Conservation (phyloP, 2,797 vertebrate species). For the Coracias cyanogaster region DNA sequence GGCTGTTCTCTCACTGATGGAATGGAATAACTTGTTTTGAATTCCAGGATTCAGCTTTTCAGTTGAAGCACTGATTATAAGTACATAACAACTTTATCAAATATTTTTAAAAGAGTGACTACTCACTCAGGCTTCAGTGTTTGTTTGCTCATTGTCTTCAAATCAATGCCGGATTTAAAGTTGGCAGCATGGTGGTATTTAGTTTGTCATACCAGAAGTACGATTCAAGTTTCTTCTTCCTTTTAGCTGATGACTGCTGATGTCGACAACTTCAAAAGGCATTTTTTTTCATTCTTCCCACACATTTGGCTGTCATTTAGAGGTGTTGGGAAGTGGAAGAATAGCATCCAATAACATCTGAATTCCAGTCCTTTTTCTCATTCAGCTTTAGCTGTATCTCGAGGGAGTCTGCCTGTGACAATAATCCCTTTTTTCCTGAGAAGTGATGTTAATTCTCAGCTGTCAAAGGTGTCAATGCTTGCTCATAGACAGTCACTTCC, state of each 20-base stretch:
- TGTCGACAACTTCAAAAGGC: not conserved
- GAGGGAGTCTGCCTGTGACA: fast-evolving
- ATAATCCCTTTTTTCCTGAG: not conserved
- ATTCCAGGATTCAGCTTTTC: not conserved
- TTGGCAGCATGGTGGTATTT: not conserved
- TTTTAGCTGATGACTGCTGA: not conserved
- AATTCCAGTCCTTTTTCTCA: not conserved
- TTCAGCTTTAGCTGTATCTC: not conserved
- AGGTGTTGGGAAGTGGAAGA: not conserved
- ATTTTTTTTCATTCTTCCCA: not conserved
- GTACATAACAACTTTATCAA: not conserved
- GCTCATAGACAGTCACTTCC: not conserved
- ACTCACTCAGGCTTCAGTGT: not conserved
- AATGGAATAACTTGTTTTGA: not conserved
- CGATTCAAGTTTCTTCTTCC: not conserved
- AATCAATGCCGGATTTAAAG: not conserved
- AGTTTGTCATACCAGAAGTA: not conserved
- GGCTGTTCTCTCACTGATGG: not conserved
- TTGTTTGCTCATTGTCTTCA: not conserved
- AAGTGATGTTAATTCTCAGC: not conserved
- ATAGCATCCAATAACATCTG: not conserved
- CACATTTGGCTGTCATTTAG: not conserved
- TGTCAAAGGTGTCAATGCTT: not conserved
- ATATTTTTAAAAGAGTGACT: not conserved
- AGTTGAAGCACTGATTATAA: not conserved